Evolutionary conservation across 2,113 vertebrate genomes (phyloP), one percentile per base, ranked within the genome.

Genomic region (Calypte anna): DNA sequence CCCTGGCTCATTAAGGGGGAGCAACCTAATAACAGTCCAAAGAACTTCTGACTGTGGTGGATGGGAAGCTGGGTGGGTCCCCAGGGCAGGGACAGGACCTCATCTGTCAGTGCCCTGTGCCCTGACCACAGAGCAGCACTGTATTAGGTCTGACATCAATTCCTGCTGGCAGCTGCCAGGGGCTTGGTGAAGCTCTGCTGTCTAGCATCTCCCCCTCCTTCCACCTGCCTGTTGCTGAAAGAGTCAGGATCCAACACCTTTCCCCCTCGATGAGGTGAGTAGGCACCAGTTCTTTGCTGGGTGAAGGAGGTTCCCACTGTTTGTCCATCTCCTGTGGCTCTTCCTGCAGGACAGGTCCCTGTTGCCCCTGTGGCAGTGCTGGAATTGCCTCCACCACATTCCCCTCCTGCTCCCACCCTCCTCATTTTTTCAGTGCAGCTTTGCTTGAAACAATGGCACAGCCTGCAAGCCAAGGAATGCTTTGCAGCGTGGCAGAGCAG

Each of bases 381-480:
- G 0, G 78, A 74, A 40, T 33, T 1, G 3, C 55, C 59, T 63
- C 50, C 25, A 8, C 18, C 36, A 2, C 54, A 6, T 68, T 50
- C 82, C 64, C 43, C 72, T 63, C 20, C 4, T 1, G 2, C 83
- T 92, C 70, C 75, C 85, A 58, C 75, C 40, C 75, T 79, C 50
- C 78, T 90, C 70, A 14, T 61, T 88, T 85, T 85, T 33, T 28
- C 91, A 85, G 86, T 43, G 0, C 76, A 67, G 86, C 86, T 75
- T 72, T 63, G 73, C 93, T 78, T 23, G 69, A 27, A 81, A 84
- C 93, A 96, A 86, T 64, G 90, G 93, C 90, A 7, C 61, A 24
- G 90, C 69, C 92, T 43, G 36, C 18, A 5, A 76, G 82, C 48
- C 86, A 57, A 57, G 91, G 78, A 88, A 24, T 15, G 63, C 67